phyloP scores from a whole-genome alignment of 2,113 vertebrate species.

The Trachemys scripta region DNA sequence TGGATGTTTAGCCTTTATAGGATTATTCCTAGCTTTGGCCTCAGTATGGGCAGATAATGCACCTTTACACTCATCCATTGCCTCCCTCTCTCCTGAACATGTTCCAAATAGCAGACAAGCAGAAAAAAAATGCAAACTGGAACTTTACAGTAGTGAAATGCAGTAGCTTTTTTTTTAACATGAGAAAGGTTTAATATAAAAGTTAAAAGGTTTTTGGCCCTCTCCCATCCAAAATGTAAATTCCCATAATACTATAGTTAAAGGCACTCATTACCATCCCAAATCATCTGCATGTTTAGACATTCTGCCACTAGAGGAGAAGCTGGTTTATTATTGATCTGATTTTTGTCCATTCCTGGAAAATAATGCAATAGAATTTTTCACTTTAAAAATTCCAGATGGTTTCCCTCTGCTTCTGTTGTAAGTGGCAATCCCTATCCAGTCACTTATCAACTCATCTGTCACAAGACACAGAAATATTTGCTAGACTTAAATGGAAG shows the following conservation, averaged over 20 bases:
- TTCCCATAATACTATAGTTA: neutral
- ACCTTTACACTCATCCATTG: neutral
- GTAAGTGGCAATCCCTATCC: neutral
- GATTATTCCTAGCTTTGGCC: neutral
- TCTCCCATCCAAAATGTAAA: neutral
- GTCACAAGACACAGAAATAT: neutral
- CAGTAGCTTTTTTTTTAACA: too few relatives aligned
- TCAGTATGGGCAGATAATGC: neutral
- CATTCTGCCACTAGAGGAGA: neutral
- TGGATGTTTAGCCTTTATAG: neutral
- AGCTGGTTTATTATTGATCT: neutral
- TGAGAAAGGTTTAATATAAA: too few relatives aligned
- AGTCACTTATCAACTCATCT: neutral
- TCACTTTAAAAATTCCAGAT: neutral
- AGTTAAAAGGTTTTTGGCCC: neutral
- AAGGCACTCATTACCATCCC: neutral
- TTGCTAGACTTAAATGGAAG: neutral
- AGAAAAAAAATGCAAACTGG: neutral
- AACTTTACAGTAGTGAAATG: neutral
- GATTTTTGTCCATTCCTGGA: neutral
- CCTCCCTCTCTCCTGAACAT: neutral
- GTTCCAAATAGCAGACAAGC: neutral
- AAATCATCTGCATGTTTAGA: neutral
- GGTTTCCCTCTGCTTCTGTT: neutral
- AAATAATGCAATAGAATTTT: neutral